Evolutionary conservation across 2,113 vertebrate genomes (phyloP), one percentile per base, ranked within the genome.

Genomic region (Petromus typicus): DNA sequence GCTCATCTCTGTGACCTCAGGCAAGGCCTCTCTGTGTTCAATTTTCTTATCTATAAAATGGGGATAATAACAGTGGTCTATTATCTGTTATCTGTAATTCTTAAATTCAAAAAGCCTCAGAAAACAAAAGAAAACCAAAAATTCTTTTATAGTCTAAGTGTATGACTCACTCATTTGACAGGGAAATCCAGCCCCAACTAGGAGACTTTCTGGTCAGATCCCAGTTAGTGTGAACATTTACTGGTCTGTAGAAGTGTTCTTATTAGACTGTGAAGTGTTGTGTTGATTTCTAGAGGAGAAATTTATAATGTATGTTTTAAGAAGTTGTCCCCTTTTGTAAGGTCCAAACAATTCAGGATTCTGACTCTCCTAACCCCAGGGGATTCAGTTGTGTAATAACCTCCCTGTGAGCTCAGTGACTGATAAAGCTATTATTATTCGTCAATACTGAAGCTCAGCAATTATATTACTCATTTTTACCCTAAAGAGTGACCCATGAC

Each of bases 11-110:
- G 34, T 69, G 22, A 84, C 95, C 69, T 71, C 57, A 48, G 94
- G 82, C 51, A 71, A 90, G 40, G 73, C 40, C 17, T 90, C n/a
- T n/a, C 67, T 54, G 1, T 73, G 45, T 57, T 95, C 80, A 37
- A 34, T 80, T 97, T 91, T 73, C 84, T 94, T 91, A 94, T 95
- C 73, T 96, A 45, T 90, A 80, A 94, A 96, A 79, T 54, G 57
- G 54, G 12, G 56, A 34, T 85, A 37, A 76, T 85, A 57, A 80
- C 78, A 63, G 1, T 37, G 63, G 48, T 37, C 20, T 45, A 80
- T 75, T 88, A 91, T 89, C 78, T 96, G 22, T 91, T 57, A 88
- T 48, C 87, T 92, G 30, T 2, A 91, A 45, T 90, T 92, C 86
- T 95, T 61, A 95, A 95, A 95, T 82, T 92, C 67, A 86, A 48